Conservation (phyloP, 2,113 vertebrate species). For the Verasper variegatus region DNA sequence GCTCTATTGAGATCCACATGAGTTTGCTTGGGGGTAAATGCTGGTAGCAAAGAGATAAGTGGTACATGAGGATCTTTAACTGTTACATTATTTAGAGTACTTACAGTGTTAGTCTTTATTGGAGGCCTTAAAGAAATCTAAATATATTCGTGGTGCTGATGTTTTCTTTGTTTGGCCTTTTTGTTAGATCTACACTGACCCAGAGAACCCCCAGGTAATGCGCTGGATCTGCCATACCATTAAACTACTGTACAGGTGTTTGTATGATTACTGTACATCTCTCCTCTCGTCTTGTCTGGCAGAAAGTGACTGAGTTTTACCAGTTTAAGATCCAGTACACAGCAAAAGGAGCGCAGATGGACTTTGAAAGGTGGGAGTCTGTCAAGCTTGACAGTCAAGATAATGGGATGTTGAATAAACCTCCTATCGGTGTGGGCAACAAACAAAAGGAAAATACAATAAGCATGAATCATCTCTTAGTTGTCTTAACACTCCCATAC, state of each 20-base stretch:
- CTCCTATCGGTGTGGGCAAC: not conserved
- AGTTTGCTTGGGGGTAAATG: not conserved
- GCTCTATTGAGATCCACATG: not conserved
- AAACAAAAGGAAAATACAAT: not conserved
- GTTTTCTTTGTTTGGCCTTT: conserved; percentile 2
- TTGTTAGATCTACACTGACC: conserved; percentile 88
- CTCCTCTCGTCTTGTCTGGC: conserved; percentile 52
- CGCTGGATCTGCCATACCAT: too few relatives aligned
- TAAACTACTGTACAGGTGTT: not conserved
- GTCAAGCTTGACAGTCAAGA: not conserved
- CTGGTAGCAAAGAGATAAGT: not conserved
- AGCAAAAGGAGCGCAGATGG: conserved; percentile 85
- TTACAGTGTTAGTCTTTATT: not conserved
- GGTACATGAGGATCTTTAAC: not conserved
- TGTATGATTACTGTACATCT: not conserved
- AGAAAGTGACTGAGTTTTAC: conserved; percentile 95
- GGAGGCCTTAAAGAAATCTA: not conserved
- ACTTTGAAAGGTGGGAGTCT: conserved; percentile 86
- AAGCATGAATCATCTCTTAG: not conserved
- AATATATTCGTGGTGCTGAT: not conserved
- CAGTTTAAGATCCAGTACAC: conserved; percentile 95
- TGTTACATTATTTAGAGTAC: not conserved
- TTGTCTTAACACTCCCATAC: not conserved
- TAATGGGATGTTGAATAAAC: not conserved
- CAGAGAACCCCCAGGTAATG: conserved; percentile 89